These are phyloP conservation scores for Parapristionchus giblindavisi DNA, from an alignment of 2,888 invertebrate species.

Conservation along the genomic window DNA sequence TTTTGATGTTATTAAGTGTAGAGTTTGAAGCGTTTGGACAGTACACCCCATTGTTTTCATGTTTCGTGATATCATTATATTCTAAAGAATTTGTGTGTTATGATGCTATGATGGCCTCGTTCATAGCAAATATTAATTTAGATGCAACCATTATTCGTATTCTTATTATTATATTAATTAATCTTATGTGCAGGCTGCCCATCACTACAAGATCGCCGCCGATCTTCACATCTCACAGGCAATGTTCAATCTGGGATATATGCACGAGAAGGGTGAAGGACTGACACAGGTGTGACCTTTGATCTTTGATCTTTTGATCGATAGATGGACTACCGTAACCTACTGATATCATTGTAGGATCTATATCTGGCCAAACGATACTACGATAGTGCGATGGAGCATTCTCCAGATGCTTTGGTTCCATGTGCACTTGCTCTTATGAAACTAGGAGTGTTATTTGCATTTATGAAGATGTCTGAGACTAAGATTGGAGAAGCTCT, in stretches of 20 bases:
- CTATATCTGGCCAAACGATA: slow-evolving; percentile 95
- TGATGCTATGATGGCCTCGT: neutral
- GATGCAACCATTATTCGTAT: no score
- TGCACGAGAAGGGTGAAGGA: slow-evolving; percentile 97
- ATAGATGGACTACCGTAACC: neutral
- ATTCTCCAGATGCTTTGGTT: slow-evolving; percentile 88
- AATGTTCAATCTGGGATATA: slow-evolving; percentile 98
- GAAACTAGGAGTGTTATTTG: slow-evolving; percentile 84
- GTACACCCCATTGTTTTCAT: no score
- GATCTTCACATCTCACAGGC: slow-evolving; percentile 96
- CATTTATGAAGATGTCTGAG: slow-evolving; percentile 71
- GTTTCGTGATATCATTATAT: no score
- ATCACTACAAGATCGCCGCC: slow-evolving; percentile 78
- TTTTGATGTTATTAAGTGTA: no score
- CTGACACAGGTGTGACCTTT: slow-evolving; percentile 76
- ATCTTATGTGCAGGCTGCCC: slow-evolving; percentile 46
- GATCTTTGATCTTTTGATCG: neutral
- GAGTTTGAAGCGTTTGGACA: no score
- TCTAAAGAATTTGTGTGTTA: no score
- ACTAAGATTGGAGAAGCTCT: neutral
- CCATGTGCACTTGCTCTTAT: slow-evolving; percentile 90
- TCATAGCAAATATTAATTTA: neutral
- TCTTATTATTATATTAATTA: neutral
- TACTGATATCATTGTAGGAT: slow-evolving; percentile 74
- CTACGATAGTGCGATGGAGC: slow-evolving; percentile 94